A percentile compares a stretch with the other conserved stretches of the same genome.
Conservation (phyloP, 2,888 invertebrate species). For the Calameuta pallipes region DNA sequence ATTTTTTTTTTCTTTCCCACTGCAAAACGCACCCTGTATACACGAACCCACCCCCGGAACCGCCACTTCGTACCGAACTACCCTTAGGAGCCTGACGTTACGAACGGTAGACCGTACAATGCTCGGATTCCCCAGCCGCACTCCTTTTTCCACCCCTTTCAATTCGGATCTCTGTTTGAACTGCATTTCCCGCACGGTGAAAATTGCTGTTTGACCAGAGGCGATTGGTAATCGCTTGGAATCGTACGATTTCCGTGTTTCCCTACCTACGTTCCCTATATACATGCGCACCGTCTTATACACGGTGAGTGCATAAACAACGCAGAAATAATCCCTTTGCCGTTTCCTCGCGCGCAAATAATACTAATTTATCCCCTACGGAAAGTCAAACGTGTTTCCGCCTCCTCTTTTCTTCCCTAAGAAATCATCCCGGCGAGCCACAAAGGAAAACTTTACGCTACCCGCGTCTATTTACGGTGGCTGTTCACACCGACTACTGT, state of each 20-base stretch:
- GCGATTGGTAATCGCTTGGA: neutral
- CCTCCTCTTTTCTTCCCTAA: neutral
- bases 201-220: slow-evolving; percentile 3
- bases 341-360: neutral
- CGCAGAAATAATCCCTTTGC: neutral
- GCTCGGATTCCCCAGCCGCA: neutral
- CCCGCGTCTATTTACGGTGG: neutral
- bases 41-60: neutral
- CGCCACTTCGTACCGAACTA: neutral
- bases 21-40: neutral
- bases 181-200: neutral
- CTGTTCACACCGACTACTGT: neutral
- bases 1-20: neutral
- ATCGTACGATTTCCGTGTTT: neutral
- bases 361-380: neutral
- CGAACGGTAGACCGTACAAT: neutral
- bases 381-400: neutral
- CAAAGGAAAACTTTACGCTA: neutral
- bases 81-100: neutral
- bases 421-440: neutral
- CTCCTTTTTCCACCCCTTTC: neutral
- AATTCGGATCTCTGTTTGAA: slow-evolving; percentile 1
- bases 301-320: neutral
- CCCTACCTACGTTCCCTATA: neutral
- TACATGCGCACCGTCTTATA: no score